Evolutionary conservation across 2,797 vertebrate species (phyloP).

Genomic region (Siniperca scherzeri): DNA sequence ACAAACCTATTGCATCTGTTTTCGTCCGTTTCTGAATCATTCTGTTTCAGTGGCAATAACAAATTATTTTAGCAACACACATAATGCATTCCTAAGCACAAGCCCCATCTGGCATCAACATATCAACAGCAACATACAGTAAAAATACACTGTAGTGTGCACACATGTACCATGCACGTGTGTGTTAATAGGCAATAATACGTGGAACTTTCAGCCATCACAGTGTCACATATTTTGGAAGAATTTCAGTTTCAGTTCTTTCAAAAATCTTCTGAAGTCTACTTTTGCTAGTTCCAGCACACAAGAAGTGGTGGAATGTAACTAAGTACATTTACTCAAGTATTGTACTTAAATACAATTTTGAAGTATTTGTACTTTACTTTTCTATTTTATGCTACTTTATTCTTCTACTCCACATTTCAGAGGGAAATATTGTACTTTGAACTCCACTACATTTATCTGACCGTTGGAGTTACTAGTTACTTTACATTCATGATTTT

Average conservation of each 20-base stretch:
- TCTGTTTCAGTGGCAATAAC: constrained; percentile 28
- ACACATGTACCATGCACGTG: constrained; percentile 1
- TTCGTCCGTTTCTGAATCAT: constrained; percentile 32
- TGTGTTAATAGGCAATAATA: not conserved
- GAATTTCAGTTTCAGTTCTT: not conserved
- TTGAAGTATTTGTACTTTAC: not conserved
- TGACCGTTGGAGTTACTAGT: not conserved
- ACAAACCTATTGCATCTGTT: constrained; percentile 50
- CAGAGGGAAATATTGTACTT: not conserved
- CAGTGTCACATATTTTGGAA: not conserved
- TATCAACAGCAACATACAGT: constrained; percentile 9
- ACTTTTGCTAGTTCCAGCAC: not conserved
- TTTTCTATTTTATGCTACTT: not conserved
- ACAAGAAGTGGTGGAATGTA: not conserved
- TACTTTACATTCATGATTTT: not conserved
- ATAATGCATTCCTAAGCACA: constrained; percentile 31
- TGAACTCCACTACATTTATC: not conserved
- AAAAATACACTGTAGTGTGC: not conserved
- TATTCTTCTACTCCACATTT: not conserved
- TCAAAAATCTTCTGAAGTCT: not conserved
- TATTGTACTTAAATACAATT: not conserved
- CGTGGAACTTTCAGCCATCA: not conserved
- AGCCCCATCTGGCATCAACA: constrained; percentile 27
- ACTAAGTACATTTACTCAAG: not conserved
- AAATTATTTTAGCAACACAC: constrained; percentile 21